Evolutionary conservation across 2,888 invertebrate species (phyloP), one percentile per base, ranked within the genome.

Genomic region (Diarsia mendica): DNA sequence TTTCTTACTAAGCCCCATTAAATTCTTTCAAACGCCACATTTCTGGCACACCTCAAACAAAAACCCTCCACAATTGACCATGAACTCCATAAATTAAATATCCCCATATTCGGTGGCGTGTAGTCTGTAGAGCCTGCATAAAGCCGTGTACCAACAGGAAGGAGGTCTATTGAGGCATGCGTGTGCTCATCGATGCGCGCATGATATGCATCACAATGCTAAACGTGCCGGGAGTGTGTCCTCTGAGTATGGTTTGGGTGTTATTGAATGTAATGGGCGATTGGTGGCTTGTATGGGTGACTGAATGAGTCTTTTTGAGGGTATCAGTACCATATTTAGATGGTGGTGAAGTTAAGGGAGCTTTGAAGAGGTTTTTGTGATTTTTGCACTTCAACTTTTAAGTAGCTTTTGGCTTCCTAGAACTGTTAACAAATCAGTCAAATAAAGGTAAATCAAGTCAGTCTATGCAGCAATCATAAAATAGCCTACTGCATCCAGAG

Each of bases 151-250:
- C 55, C 63, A 53, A 75, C 85, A 87, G 87, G 85, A 85, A 71
- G 73, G 63, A 66, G 77, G 63, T 68, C 67, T 65, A 85, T 77
- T 73, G 72, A 85, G 46, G 75, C 70, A 64, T 83, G 72, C 75
- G 75, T 60, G 28, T 63, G 72, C 74, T 75, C 85, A 83, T 11
- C 46, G 82, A 85, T 70, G 83, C 83, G 78, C 68, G 63, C 72
- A 67, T 85, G 82, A 53, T 71, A 66, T 77, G 85, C 85, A 85
- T 85, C 67, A 87, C 80, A 85, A 87, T 85, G 78, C 15, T 68
- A 33, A 67, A 67, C 67, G 73, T 65, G 73, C 46, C 64, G 51
- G 66, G 75, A 75, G 67, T 4, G 53, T 39, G 65, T 68, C 83
- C 70, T 66, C 11, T 69, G 66, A 64, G 75, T 39, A 33, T 28